Evolutionary conservation across 37 sponge, comb jelly and placozoan species (phyloP).

Genomic region (Aplysina aerophoba): DNA sequence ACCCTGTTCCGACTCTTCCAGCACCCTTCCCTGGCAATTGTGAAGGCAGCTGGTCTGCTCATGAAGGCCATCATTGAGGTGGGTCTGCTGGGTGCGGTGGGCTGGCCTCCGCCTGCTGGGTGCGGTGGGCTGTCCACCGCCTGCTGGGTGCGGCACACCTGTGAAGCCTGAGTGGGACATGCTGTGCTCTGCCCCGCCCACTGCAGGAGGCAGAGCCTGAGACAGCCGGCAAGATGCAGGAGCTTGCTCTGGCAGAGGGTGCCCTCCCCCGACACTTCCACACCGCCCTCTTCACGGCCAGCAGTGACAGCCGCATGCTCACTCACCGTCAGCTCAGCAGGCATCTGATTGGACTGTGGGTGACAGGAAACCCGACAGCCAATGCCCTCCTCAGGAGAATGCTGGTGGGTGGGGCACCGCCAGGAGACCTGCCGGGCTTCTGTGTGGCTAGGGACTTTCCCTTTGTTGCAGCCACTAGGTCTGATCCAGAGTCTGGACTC

Average conservation of each 20-base stretch:
- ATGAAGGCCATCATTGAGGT: conserved; percentile 98
- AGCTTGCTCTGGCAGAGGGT: conserved; percentile 97
- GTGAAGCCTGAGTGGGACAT: no score
- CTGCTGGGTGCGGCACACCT: no score
- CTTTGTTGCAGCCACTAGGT: conserved; percentile 76
- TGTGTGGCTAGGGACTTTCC: no score
- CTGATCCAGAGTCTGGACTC: conserved; percentile 82
- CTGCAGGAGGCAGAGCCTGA: conserved; percentile 85
- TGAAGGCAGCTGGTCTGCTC: conserved; percentile 96
- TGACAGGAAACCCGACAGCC: conserved; percentile 86
- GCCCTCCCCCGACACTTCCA: conserved; percentile 95
- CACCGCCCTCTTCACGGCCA: conserved; percentile 90
- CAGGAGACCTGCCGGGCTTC: no score
- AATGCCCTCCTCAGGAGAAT: conserved; percentile 81
- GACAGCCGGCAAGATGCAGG: conserved; percentile 93
- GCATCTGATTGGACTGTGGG: conserved; percentile 92
- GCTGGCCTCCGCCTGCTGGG: background rate
- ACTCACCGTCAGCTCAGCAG: conserved; percentile 95
- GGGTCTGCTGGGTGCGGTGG: background rate
- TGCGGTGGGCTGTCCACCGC: background rate
- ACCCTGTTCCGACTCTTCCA: conserved; percentile 92
- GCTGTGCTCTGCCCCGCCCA: background rate
- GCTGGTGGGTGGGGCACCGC: conserved; percentile 51
- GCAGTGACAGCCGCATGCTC: conserved; percentile 87
- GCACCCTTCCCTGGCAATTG: conserved; percentile 95